Conservation (phyloP, 2,113 vertebrate genomes). For the Vidua macroura region DNA sequence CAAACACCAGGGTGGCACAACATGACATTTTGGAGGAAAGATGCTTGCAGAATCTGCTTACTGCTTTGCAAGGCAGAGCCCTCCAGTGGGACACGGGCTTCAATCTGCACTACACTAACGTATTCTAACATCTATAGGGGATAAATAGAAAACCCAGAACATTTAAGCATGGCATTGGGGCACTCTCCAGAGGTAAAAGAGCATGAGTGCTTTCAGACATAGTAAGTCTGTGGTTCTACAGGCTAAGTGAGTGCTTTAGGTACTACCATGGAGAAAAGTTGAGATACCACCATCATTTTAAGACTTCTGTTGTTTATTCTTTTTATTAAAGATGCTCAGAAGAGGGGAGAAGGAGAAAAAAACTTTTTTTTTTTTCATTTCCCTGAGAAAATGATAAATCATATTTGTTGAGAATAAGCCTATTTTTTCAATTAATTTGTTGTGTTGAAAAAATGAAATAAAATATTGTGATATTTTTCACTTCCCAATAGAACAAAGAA, state of each 20-base stretch:
- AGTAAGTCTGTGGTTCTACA: neutral
- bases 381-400: neutral
- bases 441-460: neutral
- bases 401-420: neutral
- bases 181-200: neutral
- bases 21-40: neutral
- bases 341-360: neutral
- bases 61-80: neutral
- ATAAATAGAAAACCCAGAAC: neutral
- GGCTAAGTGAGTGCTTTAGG: neutral
- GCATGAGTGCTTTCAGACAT: neutral
- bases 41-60: no score
- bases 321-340: neutral
- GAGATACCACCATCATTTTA: neutral
- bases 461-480: neutral
- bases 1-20: neutral
- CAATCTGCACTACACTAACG: neutral
- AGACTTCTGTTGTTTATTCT: neutral
- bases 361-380: neutral
- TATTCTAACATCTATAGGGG: neutral
- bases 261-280: neutral
- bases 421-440: neutral
- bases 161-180: neutral
- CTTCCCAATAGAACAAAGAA: neutral
- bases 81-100: neutral